Evolutionary conservation across 2,797 vertebrate genomes (phyloP), one percentile per base, ranked within the genome.

Genomic region (Huso huso): DNA sequence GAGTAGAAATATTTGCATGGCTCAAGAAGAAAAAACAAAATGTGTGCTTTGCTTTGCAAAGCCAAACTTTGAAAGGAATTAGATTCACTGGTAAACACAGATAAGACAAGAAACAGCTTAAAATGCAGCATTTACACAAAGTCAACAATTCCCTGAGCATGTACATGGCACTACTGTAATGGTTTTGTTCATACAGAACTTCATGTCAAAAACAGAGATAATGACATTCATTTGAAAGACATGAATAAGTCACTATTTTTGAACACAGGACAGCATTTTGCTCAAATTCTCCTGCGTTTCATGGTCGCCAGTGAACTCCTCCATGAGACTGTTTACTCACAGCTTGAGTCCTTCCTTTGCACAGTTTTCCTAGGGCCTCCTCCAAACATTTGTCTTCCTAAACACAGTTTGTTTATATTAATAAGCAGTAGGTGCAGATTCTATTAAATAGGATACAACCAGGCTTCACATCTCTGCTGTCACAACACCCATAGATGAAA

Each of bases 311-410:
- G 59, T 15, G 66, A 52, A 72, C 23, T 71, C 67, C 49, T 65
- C 13, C 64, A 58, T 61, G 71, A 78, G 72, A 72, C 69, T 76
- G 77, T 74, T 76, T 67, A 70, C 72, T 75, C 77, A 78, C 73
- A 76, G 77, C 70, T 70, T 71, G 72, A 66, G 67, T 70, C 73
- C 74, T 68, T 66, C 48, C 58, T 23, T 12, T 59, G 66, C 63
- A 60, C 66, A 49, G 63, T 62, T 53, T 68, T 60, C 67, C 18
- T 15, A 12, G 48, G 23, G 11, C 6, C 13, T 6, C 8, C 11
- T 51, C 60, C 51, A 50, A 12, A 66, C 58, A 55, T 59, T 18
- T 13, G 50, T 23, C 50, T 51, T 59, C 15, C 61, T 61, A 64
- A 55, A 60, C 61, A 67, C n/a, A 66, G 57, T 66, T 66, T 66